Evolutionary conservation across 2,797 vertebrate genomes (phyloP), one percentile per base, ranked within the genome.

Genomic region (Chaenodraco wilsoni): DNA sequence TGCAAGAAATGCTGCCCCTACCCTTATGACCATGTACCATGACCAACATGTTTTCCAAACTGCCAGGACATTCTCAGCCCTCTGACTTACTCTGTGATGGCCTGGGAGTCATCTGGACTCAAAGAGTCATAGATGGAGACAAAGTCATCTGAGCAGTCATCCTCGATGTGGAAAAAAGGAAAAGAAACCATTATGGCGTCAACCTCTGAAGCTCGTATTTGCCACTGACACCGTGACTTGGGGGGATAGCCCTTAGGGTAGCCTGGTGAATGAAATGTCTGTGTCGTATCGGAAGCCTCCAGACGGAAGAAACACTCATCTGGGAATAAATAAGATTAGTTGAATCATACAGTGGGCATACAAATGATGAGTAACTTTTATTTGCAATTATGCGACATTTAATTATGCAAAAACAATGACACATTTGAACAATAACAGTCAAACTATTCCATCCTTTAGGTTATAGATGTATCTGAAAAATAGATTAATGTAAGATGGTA

Each of bases 41-140:
- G 5, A n/a, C 5, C 6, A 21, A 52, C 45, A 51, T 11, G 12
- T 43, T 37, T n/a, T 10, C 21, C 13, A 51, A 72, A 63, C 31
- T 16, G 12, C 62, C 12, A 11, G 19, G 21, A 72, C 41, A 56
- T 33, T 19, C 33, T 7, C 54, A 72, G 10, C 5, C 5, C 16
- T 43, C 46, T 4, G 19, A 92, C 95, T 95, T 84, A 95, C 95
- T 87, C 75, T 56, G 93, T 95, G 83, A 96, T 95, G 71, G 92
- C 91, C 55, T 91, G 89, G 16, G 92, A 87, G 2, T 90, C 74
- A 1, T 94, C 95, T 1, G 95, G 88, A 78, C 93, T 95, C 58
- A 96, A 76, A 0, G 95, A 95, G 81, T 96, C 90, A 19, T 89
- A 95, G 69, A 95, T 92, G 71, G 72, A 89, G 56, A 96, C 93